phyloP scores from a whole-genome alignment of 2,888 invertebrate genomes.

The Ennomos erosarius region DNA sequence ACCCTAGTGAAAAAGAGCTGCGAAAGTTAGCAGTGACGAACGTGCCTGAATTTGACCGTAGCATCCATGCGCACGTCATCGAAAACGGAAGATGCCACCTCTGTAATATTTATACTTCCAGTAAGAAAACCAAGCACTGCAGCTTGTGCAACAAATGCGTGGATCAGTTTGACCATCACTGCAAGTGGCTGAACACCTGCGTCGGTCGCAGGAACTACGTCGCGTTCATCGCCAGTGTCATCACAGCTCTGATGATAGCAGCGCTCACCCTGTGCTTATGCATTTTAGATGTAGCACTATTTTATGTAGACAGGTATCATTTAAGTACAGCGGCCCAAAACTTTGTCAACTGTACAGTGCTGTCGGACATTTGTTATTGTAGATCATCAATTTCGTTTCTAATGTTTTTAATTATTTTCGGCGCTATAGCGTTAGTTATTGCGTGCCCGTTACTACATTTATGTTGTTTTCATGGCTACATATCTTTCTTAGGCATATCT shows the following conservation, averaged over 20 bases:
- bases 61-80: conserved; percentile 96
- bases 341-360: conserved; percentile 64
- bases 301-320: conserved; percentile 86
- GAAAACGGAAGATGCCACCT: conserved; percentile 97
- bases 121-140: conserved; percentile 96
- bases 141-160: conserved; percentile 99
- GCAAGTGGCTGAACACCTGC: conserved; percentile 99
- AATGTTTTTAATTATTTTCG: conserved; percentile 82
- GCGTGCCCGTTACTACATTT: conserved; percentile 92
- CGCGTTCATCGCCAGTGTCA: conserved; percentile 92
- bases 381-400: conserved; percentile 67
- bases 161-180: conserved; percentile 97
- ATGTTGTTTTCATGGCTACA: conserved; percentile 95
- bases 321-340: conserved; percentile 84
- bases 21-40: conserved; percentile 86
- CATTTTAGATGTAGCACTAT: conserved; percentile 88
- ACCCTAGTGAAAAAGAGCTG: conserved; percentile 94
- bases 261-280: conserved; percentile 89
- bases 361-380: conserved; percentile 56
- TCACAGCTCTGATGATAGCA: conserved; percentile 90
- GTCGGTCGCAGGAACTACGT: conserved; percentile 96
- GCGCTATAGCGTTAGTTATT: conserved; percentile 89
- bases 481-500: conserved; percentile 92
- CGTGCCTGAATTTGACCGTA: conserved; percentile 94
- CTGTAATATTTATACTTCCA: conserved; percentile 92